Percentiles rank a stretch among this genome's conserved stretches.
phyloP scores from a whole-genome alignment of 53 echinoderm and acorn worm species.

The Paracentrotus lividus region DNA sequence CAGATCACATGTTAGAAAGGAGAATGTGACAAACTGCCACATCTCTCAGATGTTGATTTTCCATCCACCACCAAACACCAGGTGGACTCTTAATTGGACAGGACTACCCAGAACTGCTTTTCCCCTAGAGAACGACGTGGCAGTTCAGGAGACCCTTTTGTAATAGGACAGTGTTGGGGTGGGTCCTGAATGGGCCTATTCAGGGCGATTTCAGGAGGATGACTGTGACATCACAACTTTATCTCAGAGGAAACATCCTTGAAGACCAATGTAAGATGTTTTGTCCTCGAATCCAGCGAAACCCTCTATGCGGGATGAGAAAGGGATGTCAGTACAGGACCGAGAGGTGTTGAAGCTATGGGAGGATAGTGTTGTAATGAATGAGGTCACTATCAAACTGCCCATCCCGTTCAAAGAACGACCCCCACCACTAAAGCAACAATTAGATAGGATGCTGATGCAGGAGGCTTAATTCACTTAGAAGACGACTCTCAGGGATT shows the following conservation, averaged over 20 bases:
- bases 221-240: background rate
- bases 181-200: constrained; percentile 59
- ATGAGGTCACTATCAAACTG: too few species aligned
- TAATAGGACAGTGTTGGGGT: too few species aligned
- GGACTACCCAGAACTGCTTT: constrained; percentile 52
- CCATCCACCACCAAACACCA: background rate
- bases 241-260: constrained; percentile 7
- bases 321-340: constrained; percentile 58
- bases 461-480: constrained; percentile 32
- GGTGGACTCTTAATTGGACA: constrained; percentile 66
- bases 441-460: constrained; percentile 58
- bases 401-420: constrained; percentile 75
- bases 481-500: too few species aligned
- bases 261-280: constrained; percentile 67
- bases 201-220: background rate
- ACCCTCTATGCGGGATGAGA: background rate
- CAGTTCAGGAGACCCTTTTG: constrained; percentile 54
- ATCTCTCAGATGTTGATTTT: background rate
- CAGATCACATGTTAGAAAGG: background rate
- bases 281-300: constrained; percentile 58
- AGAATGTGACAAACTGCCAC: background rate
- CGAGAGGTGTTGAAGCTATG: too few species aligned
- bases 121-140: constrained; percentile 39
- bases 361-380: too few species aligned
- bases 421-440: constrained; percentile 11